Evolutionary conservation across 2,797 vertebrate genomes (phyloP).

Genomic region (Oryzias dopingdopingensis): DNA sequence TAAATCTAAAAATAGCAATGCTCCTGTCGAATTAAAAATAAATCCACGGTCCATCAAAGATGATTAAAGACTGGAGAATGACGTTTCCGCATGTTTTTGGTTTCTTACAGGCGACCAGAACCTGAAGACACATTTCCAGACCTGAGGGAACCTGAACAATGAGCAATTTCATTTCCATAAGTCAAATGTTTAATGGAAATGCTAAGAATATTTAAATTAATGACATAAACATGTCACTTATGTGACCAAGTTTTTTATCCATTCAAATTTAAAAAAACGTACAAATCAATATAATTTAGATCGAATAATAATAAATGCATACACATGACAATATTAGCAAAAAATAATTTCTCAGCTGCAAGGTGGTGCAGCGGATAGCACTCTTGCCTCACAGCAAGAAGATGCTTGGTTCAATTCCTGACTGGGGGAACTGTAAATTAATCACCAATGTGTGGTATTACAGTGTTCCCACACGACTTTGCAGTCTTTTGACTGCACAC

Average conservation of each 20-base stretch:
- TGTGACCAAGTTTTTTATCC: background rate
- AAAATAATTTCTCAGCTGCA: too few species aligned
- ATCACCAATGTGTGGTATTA: too few species aligned
- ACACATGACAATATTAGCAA: too few species aligned
- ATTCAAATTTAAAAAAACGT: background rate
- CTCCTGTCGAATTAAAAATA: conserved; percentile 82
- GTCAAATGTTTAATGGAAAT: too few species aligned
- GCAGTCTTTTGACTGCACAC: too few species aligned
- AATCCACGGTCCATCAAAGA: conserved; percentile 50
- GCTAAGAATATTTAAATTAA: background rate
- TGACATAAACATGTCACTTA: background rate
- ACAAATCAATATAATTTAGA: too few species aligned
- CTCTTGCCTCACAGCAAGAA: too few species aligned
- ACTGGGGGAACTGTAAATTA: too few species aligned
- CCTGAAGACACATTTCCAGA: conserved; percentile 40
- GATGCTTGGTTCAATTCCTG: too few species aligned
- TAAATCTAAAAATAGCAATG: conserved; percentile 75
- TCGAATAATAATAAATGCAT: background rate
- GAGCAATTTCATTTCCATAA: too few species aligned
- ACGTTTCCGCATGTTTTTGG: conserved; percentile 52
- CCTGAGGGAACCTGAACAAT: conserved; percentile 5
- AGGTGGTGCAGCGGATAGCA: too few species aligned
- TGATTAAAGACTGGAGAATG: conserved; percentile 57
- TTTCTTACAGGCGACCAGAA: conserved; percentile 33
- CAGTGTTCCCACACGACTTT: too few species aligned